These are phyloP conservation scores for Rhea americana DNA, from an alignment of 2,113 vertebrate species.

Conservation along the genomic window DNA sequence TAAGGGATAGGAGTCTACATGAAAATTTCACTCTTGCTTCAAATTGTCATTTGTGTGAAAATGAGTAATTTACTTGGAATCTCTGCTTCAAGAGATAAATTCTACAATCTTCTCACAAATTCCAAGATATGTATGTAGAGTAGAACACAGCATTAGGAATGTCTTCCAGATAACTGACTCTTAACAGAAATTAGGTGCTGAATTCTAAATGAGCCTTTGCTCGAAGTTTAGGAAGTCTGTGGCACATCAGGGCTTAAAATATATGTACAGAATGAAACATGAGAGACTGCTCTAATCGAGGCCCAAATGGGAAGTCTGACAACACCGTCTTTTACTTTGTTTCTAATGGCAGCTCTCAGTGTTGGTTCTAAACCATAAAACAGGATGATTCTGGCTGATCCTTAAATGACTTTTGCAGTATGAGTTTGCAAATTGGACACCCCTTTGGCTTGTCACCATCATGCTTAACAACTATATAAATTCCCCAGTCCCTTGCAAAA, in stretches of 20 bases:
- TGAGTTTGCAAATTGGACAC: neutral
- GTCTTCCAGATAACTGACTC: neutral
- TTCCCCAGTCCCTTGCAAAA: neutral
- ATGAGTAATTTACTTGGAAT: neutral
- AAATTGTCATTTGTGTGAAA: neutral
- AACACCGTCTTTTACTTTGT: neutral
- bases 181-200: neutral
- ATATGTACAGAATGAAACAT: neutral
- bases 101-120: neutral
- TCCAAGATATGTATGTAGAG: neutral
- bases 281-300: neutral
- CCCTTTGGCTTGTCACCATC: neutral
- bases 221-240: neutral
- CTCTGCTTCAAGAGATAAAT: neutral
- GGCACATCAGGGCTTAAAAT: neutral
- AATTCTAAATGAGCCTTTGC: neutral
- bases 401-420: neutral
- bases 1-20: neutral
- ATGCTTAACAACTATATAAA: neutral
- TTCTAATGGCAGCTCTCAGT: neutral
- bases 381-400: neutral
- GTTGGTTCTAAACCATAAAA: neutral
- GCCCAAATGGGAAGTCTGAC: neutral
- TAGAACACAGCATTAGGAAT: neutral
- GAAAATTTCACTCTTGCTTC: neutral